Conservation (phyloP, 2,888 invertebrate genomes). For the Hydrotaea cyrtoneurina region DNA sequence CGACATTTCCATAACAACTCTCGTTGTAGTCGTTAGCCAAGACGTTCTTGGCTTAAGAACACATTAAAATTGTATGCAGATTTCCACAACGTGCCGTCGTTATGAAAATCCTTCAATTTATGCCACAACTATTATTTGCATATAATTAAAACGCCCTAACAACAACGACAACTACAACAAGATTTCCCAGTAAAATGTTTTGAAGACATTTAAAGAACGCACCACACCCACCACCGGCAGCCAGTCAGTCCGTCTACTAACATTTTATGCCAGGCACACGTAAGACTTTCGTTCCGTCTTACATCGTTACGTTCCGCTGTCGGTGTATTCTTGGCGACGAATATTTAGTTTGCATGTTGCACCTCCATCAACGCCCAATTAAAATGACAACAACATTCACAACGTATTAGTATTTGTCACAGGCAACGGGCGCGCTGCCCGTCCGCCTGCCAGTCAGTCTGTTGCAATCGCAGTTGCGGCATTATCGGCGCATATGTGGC, state of each 20-base stretch:
- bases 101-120: background rate
- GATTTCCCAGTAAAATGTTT: background rate
- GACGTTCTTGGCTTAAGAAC: background rate
- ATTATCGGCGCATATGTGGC: background rate
- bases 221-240: conserved; percentile 47
- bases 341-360: conserved; percentile 26
- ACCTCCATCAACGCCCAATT: conserved; percentile 40
- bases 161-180: background rate
- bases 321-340: conserved; percentile 17
- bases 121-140: conserved; percentile 33
- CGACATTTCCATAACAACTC: background rate
- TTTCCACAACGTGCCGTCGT: background rate
- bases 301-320: conserved; percentile 15
- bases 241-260: background rate
- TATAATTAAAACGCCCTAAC: conserved; percentile 36
- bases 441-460: background rate
- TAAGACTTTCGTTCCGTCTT: background rate
- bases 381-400: conserved; percentile 53
- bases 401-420: conserved; percentile 53
- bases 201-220: background rate
- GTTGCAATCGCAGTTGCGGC: conserved; percentile 26
- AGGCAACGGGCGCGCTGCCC: background rate
- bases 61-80: conserved; percentile 1
- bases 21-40: background rate
- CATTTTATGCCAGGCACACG: background rate